Evolutionary conservation across 2,888 invertebrate species (phyloP).

Genomic region (Miltochrista miniata): DNA sequence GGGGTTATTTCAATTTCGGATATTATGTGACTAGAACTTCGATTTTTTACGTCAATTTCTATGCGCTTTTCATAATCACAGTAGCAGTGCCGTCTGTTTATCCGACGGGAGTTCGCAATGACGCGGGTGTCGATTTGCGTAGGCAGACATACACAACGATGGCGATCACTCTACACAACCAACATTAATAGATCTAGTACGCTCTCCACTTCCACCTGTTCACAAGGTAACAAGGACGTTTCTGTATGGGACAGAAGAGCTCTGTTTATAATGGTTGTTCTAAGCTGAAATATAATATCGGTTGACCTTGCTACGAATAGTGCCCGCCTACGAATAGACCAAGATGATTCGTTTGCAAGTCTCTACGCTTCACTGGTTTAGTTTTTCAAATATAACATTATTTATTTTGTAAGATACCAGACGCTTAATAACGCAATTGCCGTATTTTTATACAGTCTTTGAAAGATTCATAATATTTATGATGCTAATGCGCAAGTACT

Average conservation of each 20-base stretch:
- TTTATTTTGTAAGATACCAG: conserved; percentile 18
- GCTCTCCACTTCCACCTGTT: conserved; percentile 27
- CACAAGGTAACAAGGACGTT: conserved; percentile 23
- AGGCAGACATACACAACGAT: conserved; percentile 56
- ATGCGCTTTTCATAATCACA: no score
- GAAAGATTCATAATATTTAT: neutral
- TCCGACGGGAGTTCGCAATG: conserved; percentile 40
- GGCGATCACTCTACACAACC: conserved; percentile 52
- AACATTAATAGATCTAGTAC: conserved; percentile 45
- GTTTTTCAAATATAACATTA: conserved; percentile 38
- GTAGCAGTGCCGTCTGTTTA: conserved; percentile 51
- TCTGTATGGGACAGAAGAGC: conserved; percentile 24
- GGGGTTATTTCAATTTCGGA: neutral
- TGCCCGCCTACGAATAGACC: conserved; percentile 67
- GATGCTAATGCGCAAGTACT: no score
- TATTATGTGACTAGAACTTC: conserved; percentile 3
- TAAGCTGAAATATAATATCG: conserved; percentile 77
- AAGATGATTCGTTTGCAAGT: conserved; percentile 50
- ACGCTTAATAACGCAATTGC: conserved; percentile 13
- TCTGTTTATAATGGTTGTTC: conserved; percentile 46
- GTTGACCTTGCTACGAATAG: conserved; percentile 80
- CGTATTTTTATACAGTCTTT: conserved; percentile 9
- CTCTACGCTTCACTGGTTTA: conserved; percentile 39
- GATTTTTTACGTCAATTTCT: conserved; percentile 7
- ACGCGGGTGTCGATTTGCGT: conserved; percentile 66